phyloP scores from a whole-genome alignment of 2,797 vertebrate genomes.

The Microchirus variegatus region DNA sequence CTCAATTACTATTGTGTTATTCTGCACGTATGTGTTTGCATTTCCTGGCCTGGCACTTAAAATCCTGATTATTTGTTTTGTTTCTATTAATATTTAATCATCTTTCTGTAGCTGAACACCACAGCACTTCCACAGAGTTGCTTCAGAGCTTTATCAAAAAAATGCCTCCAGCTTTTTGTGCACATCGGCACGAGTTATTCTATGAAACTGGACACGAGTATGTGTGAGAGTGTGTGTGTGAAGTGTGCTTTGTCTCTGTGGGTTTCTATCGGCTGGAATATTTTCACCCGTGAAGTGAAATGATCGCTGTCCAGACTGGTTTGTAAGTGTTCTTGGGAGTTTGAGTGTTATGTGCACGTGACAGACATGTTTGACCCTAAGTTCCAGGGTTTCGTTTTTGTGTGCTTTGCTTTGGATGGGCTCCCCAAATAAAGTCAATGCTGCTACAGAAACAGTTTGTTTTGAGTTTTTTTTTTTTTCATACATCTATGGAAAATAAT shows the following conservation, averaged over 20 bases:
- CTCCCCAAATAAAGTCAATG: slow-evolving; percentile 56
- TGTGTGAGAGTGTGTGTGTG: not conserved
- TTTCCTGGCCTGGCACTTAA: slow-evolving; percentile 11
- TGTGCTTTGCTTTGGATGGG: slow-evolving; percentile 41
- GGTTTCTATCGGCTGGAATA: slow-evolving; percentile 2
- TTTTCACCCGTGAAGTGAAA: not conserved
- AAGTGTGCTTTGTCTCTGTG: not conserved
- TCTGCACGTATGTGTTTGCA: slow-evolving; percentile 1
- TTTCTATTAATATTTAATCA: slow-evolving; percentile 1
- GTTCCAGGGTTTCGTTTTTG: slow-evolving; percentile 26
- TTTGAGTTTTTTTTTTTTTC: slow-evolving; percentile 1
- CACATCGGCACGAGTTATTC: slow-evolving; percentile 12
- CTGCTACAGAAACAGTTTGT: not conserved
- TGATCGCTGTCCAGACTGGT: not conserved
- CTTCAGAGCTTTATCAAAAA: slow-evolving; percentile 24
- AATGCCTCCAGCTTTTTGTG: slow-evolving; percentile 26
- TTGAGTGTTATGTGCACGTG: slow-evolving; percentile 30
- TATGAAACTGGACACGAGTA: not conserved
- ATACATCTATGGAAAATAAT: not conserved
- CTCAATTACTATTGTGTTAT: slow-evolving; percentile 2
- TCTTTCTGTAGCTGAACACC: slow-evolving; percentile 17
- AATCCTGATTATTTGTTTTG: slow-evolving; percentile 15
- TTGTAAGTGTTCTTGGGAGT: not conserved
- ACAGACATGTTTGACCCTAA: not conserved
- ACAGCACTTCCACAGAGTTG: not conserved